Percentiles rank a stretch among this genome's conserved stretches.
These are phyloP conservation scores for Propsilocerus akamusi DNA, from an alignment of 1,140 invertebrate genomes.

Conservation along the genomic window DNA sequence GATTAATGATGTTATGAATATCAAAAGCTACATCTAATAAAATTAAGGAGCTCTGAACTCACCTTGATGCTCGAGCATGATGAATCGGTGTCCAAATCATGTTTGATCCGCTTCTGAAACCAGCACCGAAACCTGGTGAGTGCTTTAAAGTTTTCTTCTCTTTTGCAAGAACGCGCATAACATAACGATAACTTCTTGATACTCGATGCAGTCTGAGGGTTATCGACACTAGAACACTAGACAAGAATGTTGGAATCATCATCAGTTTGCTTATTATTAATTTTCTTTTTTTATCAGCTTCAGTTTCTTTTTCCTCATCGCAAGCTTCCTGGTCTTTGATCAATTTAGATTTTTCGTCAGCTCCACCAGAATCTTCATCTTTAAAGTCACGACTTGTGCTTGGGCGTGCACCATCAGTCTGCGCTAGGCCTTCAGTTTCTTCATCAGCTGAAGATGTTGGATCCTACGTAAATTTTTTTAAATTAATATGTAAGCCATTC, in stretches of 20 bases:
- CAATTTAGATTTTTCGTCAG: background rate
- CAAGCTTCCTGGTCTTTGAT: background rate
- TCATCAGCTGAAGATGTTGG: background rate
- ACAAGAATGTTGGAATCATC: slow-evolving; percentile 38
- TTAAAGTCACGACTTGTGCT: slow-evolving; percentile 6
- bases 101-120: slow-evolving; percentile 1
- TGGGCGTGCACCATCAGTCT: slow-evolving; percentile 5
- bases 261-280: slow-evolving; percentile 26
- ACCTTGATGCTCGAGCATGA: background rate
- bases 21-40: too few relatives aligned
- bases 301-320: slow-evolving; percentile 14
- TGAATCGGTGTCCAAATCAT: slow-evolving; percentile 6
- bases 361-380: background rate
- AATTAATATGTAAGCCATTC: too few relatives aligned
- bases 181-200: slow-evolving; percentile 84
- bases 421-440: background rate
- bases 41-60: background rate
- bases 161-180: slow-evolving; percentile 54
- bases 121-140: slow-evolving; percentile 5
- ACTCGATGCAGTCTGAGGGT: slow-evolving; percentile 71
- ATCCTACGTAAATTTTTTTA: background rate
- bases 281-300: slow-evolving; percentile 8
- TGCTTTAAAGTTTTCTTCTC: slow-evolving; percentile 67
- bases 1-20: too few relatives aligned
- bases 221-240: slow-evolving; percentile 71